A percentile compares a stretch with the other conserved stretches of the same genome.
Evolutionary conservation across 1,140 invertebrate species (phyloP).

Genomic region (Euwallacea fornicatus): DNA sequence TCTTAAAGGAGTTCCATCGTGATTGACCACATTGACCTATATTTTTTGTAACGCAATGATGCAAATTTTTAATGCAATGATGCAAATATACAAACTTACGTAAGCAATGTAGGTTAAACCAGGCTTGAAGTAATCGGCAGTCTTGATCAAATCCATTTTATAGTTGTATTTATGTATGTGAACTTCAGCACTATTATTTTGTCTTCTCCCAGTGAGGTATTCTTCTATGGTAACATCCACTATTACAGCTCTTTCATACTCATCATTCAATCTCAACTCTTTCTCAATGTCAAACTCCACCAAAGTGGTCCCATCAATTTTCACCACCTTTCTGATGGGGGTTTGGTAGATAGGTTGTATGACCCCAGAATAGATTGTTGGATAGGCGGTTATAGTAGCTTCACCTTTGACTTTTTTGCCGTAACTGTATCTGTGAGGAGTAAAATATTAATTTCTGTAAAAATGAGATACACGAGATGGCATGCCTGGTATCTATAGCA

Average conservation of each 20-base stretch:
- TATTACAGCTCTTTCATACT: conserved; percentile 72
- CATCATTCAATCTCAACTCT: conserved; percentile 71
- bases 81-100: conserved; percentile 58
- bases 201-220: conserved; percentile 73
- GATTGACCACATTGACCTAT: conserved; percentile 71
- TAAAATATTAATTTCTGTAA: conserved; percentile 1
- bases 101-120: conserved; percentile 80
- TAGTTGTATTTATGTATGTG: conserved; percentile 80
- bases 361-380: conserved; percentile 74
- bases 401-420: conserved; percentile 81
- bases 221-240: conserved; percentile 82
- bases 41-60: conserved; percentile 16
- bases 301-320: conserved; percentile 75
- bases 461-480: not conserved
- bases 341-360: conserved; percentile 76
- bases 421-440: conserved; percentile 66
- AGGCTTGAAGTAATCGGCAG: conserved; percentile 84
- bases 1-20: conserved; percentile 71
- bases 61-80: not conserved
- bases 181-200: conserved; percentile 75
- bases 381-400: conserved; percentile 73
- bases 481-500: conserved; percentile 80
- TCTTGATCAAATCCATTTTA: conserved; percentile 79
- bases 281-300: conserved; percentile 75
- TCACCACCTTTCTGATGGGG: conserved; percentile 70